A percentile compares a stretch with the other conserved stretches of the same genome.
Evolutionary conservation across 2,888 invertebrate genomes (phyloP).

Genomic region (Drosophila emarginata): DNA sequence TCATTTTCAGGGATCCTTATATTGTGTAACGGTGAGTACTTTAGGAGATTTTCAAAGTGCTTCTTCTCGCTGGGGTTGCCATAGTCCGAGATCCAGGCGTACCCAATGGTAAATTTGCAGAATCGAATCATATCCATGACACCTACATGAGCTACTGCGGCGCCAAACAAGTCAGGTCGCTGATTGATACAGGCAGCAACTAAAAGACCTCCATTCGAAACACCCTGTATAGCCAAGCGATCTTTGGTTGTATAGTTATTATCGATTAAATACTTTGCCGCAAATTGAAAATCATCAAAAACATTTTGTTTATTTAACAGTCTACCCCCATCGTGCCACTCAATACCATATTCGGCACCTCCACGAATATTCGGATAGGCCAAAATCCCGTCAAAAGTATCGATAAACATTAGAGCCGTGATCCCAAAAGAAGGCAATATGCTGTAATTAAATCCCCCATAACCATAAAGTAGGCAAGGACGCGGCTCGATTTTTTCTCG

Average conservation of each 20-base stretch:
- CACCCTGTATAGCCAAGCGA: conserved; percentile 94
- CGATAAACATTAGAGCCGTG: conserved; percentile 92
- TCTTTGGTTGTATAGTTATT: conserved; percentile 89
- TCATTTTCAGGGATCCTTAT: conserved; percentile 86
- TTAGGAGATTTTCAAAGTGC: conserved; percentile 92
- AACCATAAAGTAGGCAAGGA: conserved; percentile 95
- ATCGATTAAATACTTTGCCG: conserved; percentile 92
- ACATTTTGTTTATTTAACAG: conserved; percentile 97
- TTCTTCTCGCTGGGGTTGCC: conserved; percentile 93
- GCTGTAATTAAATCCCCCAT: conserved; percentile 98
- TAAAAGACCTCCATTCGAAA: conserved; percentile 97
- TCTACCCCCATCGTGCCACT: conserved; percentile 97
- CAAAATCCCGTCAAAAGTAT: conserved; percentile 93
- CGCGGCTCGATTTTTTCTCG: conserved; percentile 82
- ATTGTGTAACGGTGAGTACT: conserved; percentile 97
- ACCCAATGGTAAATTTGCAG: conserved; percentile 98
- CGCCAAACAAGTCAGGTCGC: conserved; percentile 96
- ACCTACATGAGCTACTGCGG: conserved; percentile 96
- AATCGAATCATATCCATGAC: conserved; percentile 98
- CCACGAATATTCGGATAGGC: conserved; percentile 97
- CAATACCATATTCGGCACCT: conserved; percentile 98
- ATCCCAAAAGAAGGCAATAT: conserved; percentile 95
- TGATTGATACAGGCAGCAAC: conserved; percentile 98
- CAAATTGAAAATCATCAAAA: conserved; percentile 97
- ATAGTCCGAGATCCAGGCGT: conserved; percentile 98